These are phyloP conservation scores for Falcaria lacertinaria DNA, from an alignment of 2,888 invertebrate genomes.

Conservation along the genomic window DNA sequence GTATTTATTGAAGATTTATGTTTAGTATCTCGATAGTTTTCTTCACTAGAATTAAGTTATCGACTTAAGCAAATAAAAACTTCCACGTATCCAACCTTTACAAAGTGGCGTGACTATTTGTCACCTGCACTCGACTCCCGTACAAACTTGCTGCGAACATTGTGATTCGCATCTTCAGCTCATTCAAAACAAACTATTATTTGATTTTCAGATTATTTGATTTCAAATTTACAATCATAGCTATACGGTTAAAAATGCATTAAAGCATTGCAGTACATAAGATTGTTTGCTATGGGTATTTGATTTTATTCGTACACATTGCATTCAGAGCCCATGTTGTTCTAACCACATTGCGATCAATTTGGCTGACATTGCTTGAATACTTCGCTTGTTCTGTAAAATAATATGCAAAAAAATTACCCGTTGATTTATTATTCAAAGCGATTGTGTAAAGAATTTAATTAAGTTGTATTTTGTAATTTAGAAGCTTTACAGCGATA, in stretches of 20 bases:
- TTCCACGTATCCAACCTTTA: constrained; percentile 71
- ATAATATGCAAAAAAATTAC: constrained; percentile 7
- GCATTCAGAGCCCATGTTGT: constrained; percentile 59
- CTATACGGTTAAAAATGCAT: constrained; percentile 18
- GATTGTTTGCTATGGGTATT: constrained; percentile 12
- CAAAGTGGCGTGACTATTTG: constrained; percentile 75
- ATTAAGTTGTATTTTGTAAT: not conserved
- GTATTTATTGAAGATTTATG: not conserved
- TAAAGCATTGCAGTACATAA: constrained; percentile 12
- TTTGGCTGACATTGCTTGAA: constrained; percentile 60
- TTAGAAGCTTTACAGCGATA: not conserved
- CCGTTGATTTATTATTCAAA: not conserved
- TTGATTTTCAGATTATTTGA: constrained; percentile 9
- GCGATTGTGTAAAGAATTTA: not conserved
- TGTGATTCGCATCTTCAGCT: constrained; percentile 66
- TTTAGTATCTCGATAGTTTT: constrained; percentile 33
- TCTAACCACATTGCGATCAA: constrained; percentile 68
- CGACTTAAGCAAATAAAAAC: constrained; percentile 67
- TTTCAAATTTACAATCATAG: constrained; percentile 15
- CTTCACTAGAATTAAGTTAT: constrained; percentile 73
- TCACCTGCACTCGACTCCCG: constrained; percentile 76
- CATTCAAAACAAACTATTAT: constrained; percentile 28
- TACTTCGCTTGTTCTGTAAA: constrained; percentile 46
- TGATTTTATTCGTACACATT: constrained; percentile 62
- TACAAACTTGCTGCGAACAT: constrained; percentile 66